These are phyloP conservation scores for Gymnopithys bicolor DNA, from an alignment of 2,797 vertebrate species.

Conservation along the genomic window DNA sequence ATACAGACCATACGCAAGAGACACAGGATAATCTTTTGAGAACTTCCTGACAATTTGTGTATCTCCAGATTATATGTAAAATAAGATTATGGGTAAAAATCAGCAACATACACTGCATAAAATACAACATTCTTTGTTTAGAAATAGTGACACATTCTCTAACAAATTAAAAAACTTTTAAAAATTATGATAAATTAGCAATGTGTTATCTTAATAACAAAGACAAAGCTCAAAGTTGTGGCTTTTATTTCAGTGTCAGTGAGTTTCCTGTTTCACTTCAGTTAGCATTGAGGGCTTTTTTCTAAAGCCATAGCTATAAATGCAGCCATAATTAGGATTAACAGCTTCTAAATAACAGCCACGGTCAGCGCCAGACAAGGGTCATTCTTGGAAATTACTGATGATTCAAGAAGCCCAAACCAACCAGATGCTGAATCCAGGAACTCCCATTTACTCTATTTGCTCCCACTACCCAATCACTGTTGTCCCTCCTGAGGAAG, in stretches of 20 bases:
- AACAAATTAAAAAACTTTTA: neutral
- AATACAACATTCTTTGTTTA: neutral
- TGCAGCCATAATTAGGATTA: neutral
- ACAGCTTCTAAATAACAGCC: neutral
- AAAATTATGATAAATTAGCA: neutral
- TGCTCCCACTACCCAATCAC: neutral
- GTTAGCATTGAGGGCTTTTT: neutral
- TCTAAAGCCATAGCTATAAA: neutral
- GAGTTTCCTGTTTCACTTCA: constrained; percentile 41
- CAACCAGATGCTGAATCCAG: neutral
- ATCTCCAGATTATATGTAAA: neutral
- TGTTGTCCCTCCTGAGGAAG: neutral
- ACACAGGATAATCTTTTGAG: neutral
- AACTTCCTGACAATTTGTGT: neutral
- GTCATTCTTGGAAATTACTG: neutral
- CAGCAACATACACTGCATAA: neutral
- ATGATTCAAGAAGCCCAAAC: neutral
- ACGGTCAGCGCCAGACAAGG: neutral
- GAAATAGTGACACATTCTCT: neutral
- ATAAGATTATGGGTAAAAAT: neutral
- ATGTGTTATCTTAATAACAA: neutral
- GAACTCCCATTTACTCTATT: neutral
- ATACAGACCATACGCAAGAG: neutral
- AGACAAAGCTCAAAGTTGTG: neutral
- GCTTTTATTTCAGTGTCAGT: neutral